These are phyloP conservation scores for Phymorhynchus buccinoides DNA, from an alignment of 1,140 invertebrate genomes.

Conservation along the genomic window DNA sequence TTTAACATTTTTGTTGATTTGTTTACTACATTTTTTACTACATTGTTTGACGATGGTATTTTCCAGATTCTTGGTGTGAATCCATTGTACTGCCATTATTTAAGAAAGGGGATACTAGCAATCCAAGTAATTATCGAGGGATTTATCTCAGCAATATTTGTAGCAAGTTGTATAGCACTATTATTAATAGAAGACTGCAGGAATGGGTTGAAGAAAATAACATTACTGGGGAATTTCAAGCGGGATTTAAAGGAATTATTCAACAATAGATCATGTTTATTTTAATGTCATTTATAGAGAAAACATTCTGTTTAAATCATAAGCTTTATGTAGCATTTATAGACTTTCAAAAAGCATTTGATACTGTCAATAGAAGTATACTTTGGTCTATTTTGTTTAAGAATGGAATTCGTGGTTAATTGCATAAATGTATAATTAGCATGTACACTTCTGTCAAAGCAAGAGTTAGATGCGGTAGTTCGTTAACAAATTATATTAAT, in stretches of 20 bases:
- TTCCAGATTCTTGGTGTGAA: neutral
- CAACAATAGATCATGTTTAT: neutral
- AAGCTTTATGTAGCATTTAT: no score
- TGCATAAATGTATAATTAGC: neutral
- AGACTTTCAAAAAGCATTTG: neutral
- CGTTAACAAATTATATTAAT: neutral
- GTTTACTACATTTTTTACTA: no score
- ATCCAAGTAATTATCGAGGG: neutral
- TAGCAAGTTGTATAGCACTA: no score
- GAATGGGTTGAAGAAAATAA: no score
- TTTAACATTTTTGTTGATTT: no score
- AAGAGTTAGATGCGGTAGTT: neutral
- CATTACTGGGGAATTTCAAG: no score
- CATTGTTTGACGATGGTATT: neutral
- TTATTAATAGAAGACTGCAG: no score
- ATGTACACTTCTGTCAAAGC: neutral
- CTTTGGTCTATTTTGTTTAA: neutral
- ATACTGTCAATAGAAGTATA: neutral
- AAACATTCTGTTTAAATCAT: neutral
- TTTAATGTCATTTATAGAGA: slow-evolving; percentile 1
- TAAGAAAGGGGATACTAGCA: neutral
- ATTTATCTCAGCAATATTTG: no score
- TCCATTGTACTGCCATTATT: no score
- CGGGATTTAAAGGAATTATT: no score
- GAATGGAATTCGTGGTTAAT: neutral